Base-by-base conservation (phyloP, 2,113 vertebrate genomes). In the Acinonyx jubatus region DNA sequence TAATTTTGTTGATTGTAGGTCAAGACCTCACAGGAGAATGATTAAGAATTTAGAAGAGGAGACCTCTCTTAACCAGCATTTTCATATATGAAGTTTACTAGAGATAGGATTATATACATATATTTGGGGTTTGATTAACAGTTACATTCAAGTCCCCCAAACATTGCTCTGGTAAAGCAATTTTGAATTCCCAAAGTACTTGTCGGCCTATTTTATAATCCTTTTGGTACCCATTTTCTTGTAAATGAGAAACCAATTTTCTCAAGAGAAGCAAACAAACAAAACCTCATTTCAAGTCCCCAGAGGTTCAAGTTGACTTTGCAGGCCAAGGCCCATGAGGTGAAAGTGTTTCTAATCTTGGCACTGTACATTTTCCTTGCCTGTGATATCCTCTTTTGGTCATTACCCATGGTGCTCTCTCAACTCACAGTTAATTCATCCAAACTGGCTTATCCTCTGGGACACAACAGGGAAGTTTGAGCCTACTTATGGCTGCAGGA, bases 171-270 rank as follows among this genome's bases (percentile, higher is more conserved):
- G 92, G 57, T 69, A 97, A 97, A 96, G 38, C 31, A 93, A 94
- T 96, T 89, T 61, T 57, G 10, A 88, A 89, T 97, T 10, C 55
- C 31, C 19, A 55, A 76, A 65, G 76, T 82, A 31, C 15, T 69
- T n/a, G n/a, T 15, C 55, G 61, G 31, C 69, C 27, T 93, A 50
- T 93, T 95, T 95, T 96, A 91, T 89, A 91, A 97, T 65, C 15
- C 82, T 50, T 48, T 48, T 88, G 90, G 57, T 82, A 91, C 38
- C 19, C 15, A 52, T 61, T 96, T 78, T 91, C 73, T 48, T 95
- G 21, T 68, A 95, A 97, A 89, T 31, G 10, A 95, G 87, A 96
- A 97, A 86, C 9, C 36, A 57, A 27, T 86, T 96, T 97, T 96
- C 73, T 83, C 89, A 76, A 93, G 50, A 92, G 71, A 74, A 91